Base-by-base conservation (phyloP, 2,888 invertebrate species). In the Brassicogethes aeneus region DNA sequence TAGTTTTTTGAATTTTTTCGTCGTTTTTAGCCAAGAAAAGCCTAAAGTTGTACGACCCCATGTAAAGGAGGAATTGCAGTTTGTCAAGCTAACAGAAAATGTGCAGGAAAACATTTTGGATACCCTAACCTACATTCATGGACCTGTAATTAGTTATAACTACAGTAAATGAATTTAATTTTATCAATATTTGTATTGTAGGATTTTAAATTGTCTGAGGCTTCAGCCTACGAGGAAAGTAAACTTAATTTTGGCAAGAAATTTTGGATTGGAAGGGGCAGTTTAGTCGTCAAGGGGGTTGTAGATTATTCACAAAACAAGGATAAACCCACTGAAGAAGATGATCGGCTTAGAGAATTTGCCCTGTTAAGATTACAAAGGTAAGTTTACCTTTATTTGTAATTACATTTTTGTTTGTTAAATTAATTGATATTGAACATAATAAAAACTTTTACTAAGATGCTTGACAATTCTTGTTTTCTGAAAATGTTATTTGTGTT, bases 201-300 rank as follows among this genome's bases (percentile, higher is more conserved):
- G 74, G 66, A 70, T 52, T 76, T 75, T 50, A 65, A 59, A 46
- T 61, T 76, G 33, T 64, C 61, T 48, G 69, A 69, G 50, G 61
- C 59, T 3, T 68, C 69, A 13, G 62, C 64, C 35, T 73, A 76
- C 49, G 61, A 76, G 69, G 83, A 86, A 61, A 80, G 80, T 61
- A 79, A 78, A 13, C 72, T 77, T 14, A 80, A 80, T 51, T 71
- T 86, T 23, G 74, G 76, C 31, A 80, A 80, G 50, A 76, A 80
- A 15, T 87, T 80, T 63, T 86, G 87, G 86, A 74, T 84, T 67
- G 82, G 85, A 54, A 72, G 81, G 49, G 85, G 86, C 3, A 81
- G 80, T 53, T 72, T 88, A 7, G 74, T 86, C 7, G 81, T 88
- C 1, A 81, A 82, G 67, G 81, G 81, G 34, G 79, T 78, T 32